phyloP scores from a whole-genome alignment of 2,888 invertebrate genomes.

The Sinopyrophorus schimmeli region DNA sequence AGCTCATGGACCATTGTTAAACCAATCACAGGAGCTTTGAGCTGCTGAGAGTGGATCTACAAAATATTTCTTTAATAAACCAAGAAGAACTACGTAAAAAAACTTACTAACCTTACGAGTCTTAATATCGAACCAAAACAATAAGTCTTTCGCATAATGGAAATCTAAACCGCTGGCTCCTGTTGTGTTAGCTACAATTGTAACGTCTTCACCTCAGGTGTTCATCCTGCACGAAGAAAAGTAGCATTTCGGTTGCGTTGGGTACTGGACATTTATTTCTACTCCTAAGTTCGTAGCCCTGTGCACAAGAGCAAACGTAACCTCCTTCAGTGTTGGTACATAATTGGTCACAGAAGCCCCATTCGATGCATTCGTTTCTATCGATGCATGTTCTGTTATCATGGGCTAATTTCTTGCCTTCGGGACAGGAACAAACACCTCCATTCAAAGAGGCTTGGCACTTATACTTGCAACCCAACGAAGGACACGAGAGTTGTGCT shows the following conservation, averaged over 20 bases:
- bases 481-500: slow-evolving; percentile 82
- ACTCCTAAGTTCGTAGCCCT: slow-evolving; percentile 58
- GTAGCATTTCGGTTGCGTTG: slow-evolving; percentile 61
- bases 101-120: slow-evolving; percentile 72
- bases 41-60: slow-evolving; percentile 66
- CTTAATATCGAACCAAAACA: slow-evolving; percentile 91
- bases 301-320: slow-evolving; percentile 81
- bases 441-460: slow-evolving; percentile 90
- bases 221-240: slow-evolving; percentile 75
- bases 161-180: slow-evolving; percentile 86
- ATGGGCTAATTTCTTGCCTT: slow-evolving; percentile 79
- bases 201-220: slow-evolving; percentile 65
- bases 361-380: slow-evolving; percentile 87
- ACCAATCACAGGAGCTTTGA: slow-evolving; percentile 56
- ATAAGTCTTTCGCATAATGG: slow-evolving; percentile 72
- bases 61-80: slow-evolving; percentile 24
- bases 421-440: slow-evolving; percentile 87
- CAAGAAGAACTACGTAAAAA: too few species aligned
- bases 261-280: slow-evolving; percentile 67
- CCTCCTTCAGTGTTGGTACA: slow-evolving; percentile 88
- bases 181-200: slow-evolving; percentile 76
- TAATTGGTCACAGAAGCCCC: slow-evolving; percentile 94
- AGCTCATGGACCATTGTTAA: slow-evolving; percentile 57
- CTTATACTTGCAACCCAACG: slow-evolving; percentile 85
- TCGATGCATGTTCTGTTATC: slow-evolving; percentile 89